phyloP scores from a whole-genome alignment of 2,113 vertebrate species.

The Nothoprocta perdicaria region DNA sequence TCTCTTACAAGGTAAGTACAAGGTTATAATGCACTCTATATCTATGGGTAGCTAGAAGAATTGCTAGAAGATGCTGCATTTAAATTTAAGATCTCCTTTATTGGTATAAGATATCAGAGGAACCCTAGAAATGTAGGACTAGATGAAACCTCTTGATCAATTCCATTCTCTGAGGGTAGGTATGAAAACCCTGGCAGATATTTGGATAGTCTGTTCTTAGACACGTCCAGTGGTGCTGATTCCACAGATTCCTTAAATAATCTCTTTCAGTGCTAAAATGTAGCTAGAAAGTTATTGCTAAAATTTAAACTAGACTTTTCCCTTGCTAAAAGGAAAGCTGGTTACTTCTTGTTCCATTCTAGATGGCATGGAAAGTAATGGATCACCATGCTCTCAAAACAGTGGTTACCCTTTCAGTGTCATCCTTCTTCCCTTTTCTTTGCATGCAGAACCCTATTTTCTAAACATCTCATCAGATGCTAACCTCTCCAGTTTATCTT shows the following conservation, averaged over 20 bases:
- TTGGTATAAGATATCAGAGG: not conserved
- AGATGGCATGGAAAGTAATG: not conserved
- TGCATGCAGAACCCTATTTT: not conserved
- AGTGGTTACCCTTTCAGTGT: not conserved
- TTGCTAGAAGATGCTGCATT: not conserved
- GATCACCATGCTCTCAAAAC: not conserved
- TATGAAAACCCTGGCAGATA: not conserved
- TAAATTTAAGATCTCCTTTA: not conserved
- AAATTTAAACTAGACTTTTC: not conserved
- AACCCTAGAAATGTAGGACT: not conserved
- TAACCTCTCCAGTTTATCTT: not conserved
- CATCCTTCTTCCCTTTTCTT: not conserved
- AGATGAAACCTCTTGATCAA: not conserved
- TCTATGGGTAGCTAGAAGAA: not conserved
- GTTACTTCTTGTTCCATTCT: not conserved
- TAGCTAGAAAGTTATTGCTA: not conserved
- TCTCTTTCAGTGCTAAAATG: not conserved
- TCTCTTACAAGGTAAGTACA: not conserved
- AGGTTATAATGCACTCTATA: not conserved
- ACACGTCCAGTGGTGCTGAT: not conserved
- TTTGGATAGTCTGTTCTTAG: not conserved
- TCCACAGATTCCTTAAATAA: not conserved
- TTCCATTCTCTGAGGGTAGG: not conserved
- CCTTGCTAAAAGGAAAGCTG: not conserved
- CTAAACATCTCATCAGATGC: not conserved